Conservation (phyloP, 1,140 invertebrate genomes). For the Schlechtendalia chinensis region DNA sequence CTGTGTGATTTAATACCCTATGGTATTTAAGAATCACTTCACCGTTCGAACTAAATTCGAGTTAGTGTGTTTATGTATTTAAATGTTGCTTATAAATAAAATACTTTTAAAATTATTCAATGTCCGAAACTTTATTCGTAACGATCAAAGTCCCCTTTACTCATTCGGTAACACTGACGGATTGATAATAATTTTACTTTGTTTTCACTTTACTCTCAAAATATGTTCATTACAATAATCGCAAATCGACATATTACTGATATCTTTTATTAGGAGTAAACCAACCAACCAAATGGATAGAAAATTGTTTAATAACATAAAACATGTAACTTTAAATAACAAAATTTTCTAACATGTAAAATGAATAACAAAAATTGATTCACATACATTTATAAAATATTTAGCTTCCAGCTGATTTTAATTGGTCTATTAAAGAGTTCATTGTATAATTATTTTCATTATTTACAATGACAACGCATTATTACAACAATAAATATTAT, state of each 20-base stretch:
- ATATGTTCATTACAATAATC: neutral
- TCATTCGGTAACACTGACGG: too few species aligned
- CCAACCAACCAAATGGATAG: too few species aligned
- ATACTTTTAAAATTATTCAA: neutral
- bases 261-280: neutral
- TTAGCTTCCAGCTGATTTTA: too few species aligned
- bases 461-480: too few species aligned
- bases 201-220: neutral
- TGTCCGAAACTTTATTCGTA: slow-evolving; percentile 29
- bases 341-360: too few species aligned
- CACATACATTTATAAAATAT: too few species aligned
- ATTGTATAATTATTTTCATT: too few species aligned
- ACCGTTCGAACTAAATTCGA: neutral
- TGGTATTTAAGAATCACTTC: slow-evolving; percentile 4
- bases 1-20: neutral
- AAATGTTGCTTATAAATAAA: neutral
- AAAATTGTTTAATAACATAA: too few species aligned
- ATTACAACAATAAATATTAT: too few species aligned
- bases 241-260: slow-evolving; percentile 7
- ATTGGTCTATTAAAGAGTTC: too few species aligned
- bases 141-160: neutral
- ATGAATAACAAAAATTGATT: too few species aligned
- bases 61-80: neutral
- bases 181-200: neutral
- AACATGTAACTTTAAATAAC: too few species aligned